phyloP scores from a whole-genome alignment of 2,797 vertebrate species.

The Bovichtus diacanthus region DNA sequence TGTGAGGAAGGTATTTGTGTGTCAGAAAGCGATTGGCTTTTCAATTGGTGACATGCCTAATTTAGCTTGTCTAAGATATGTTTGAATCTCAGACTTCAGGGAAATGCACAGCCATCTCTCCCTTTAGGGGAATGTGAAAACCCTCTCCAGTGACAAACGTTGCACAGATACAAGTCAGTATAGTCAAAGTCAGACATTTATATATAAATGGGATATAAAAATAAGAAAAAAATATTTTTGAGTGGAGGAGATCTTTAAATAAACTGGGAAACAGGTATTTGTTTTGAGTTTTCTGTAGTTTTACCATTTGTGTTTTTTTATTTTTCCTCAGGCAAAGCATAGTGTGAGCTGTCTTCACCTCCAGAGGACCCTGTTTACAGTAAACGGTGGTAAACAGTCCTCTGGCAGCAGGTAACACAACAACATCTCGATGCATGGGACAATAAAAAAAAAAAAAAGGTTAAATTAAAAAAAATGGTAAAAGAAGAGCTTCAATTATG shows the following conservation, averaged over 20 bases:
- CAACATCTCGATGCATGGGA: not conserved
- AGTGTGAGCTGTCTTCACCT: not conserved
- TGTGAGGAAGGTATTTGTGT: no score
- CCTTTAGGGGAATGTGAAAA: no score
- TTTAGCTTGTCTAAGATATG: no score
- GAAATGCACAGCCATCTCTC: no score
- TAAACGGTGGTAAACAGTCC: not conserved
- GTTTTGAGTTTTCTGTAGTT: not conserved
- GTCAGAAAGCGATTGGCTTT: no score
- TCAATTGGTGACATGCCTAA: no score
- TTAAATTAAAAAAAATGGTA: not conserved
- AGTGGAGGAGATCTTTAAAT: not conserved
- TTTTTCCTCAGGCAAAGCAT: not conserved
- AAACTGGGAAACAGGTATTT: not conserved
- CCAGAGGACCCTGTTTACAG: conserved; percentile 7
- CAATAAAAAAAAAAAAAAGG: not conserved
- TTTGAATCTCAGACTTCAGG: no score
- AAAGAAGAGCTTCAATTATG: not conserved
- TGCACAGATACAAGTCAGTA: no score
- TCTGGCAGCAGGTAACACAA: not conserved
- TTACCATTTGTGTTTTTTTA: not conserved
- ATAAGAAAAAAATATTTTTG: no score
- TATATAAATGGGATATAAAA: no score
- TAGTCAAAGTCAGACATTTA: no score
- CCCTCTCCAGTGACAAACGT: no score